Evolutionary conservation across 2,797 vertebrate genomes (phyloP).

Genomic region (Cygnus olor): DNA sequence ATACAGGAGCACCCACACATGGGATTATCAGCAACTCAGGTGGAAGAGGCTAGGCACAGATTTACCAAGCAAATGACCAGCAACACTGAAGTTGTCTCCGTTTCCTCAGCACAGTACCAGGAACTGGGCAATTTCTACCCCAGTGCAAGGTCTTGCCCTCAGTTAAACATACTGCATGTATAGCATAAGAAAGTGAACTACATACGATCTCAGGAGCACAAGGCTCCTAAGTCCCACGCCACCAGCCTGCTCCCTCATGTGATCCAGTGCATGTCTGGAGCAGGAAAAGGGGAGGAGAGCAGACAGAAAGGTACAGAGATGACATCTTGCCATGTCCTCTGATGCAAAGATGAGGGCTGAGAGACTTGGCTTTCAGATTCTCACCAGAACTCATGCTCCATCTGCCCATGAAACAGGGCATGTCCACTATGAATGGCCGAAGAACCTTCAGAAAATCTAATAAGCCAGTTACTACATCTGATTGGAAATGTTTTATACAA

Average conservation of each 20-base stretch:
- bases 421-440: not conserved
- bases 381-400: not conserved
- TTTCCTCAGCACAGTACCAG: not conserved
- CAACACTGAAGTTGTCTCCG: not conserved
- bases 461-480: not conserved
- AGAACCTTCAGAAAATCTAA: not conserved
- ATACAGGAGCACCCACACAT: not conserved
- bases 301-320: not conserved
- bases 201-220: not conserved
- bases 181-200: not conserved
- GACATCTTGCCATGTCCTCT: not conserved
- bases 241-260: not conserved
- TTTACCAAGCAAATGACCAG: not conserved
- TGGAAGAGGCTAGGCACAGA: not conserved
- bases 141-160: not conserved
- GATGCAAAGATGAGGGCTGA: not conserved
- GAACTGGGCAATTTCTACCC: not conserved
- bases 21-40: rapidly evolving
- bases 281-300: not conserved
- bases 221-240: not conserved
- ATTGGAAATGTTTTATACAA: not conserved
- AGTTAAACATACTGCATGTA: not conserved
- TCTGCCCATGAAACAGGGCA: not conserved
- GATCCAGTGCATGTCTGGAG: not conserved
- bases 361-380: not conserved